Base-by-base conservation (phyloP, 2,888 invertebrate genomes). In the Ophion ventricosus region DNA sequence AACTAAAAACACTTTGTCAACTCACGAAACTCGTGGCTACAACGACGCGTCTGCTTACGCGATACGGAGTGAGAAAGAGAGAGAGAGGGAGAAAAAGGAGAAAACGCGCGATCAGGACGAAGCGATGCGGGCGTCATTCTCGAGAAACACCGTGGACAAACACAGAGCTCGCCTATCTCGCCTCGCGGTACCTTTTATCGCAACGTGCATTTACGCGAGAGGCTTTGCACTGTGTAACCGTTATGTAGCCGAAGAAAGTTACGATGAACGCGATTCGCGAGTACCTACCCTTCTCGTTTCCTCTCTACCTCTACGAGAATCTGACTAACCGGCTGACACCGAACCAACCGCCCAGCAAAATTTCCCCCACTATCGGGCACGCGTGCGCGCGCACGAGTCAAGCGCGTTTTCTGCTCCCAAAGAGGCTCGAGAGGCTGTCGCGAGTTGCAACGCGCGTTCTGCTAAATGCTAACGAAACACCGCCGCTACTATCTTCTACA, bases 321-420 rank as follows among this genome's bases (percentile, higher is more conserved):
- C 70, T 70, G 63, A 43, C 79, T 69, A 79, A 83, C 73, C 83
- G 83, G 80, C 83, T 73, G 80, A 83, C 63, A 80, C 80, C 59
- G 80, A 83, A 80, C 35, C 66, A 72, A 82, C 80, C 66, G 64
- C 72, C 64, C 66, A 72, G 76, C 56, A 49, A 76, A 80, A 26
- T 69, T 23, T 23, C 35, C 63, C 72, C 77, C 79, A 73, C 80
- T 49, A 40, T 4, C 14, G 14, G 11, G 14, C 4, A 4, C 14
- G 49, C 0, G 49, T 49, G 49, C 49, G 49, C 49, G 49, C 49
- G 49, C 49, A 49, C 49, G 17, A 17, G 35, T 35, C 35, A 35
- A 35, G 35, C 49, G 49, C 17, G 49, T 49, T 49, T 49, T 49
- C 49, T 49, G 49, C 49, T 49, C 17, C 4, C n/a, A 14, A 10